Evolutionary conservation across 2,797 vertebrate genomes (phyloP), one percentile per base, ranked within the genome.

Genomic region (Numenius phaeopus): DNA sequence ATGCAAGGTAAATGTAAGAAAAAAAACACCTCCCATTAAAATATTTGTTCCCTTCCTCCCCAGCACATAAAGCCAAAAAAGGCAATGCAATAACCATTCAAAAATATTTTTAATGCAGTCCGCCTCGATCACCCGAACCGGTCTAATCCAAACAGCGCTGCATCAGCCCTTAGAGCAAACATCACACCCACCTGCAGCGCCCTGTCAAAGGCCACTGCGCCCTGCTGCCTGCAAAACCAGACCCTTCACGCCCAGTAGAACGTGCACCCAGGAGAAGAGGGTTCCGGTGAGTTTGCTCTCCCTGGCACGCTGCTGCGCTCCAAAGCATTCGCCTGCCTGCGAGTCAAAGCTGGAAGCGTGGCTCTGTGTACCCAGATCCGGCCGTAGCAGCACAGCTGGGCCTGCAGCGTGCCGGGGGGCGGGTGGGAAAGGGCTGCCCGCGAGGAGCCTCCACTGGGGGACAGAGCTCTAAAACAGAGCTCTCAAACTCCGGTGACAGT

Each of bases 361-460:
- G 46, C 37, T 37, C 23, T 20, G 32, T 4, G 26, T 15, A 2
- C 30, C 37, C 26, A 12, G 47, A 22, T 11, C 49, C 2, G 39
- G 32, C 67, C 0, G 2, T 1, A 7, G 54, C 23, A 11, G 4
- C 1, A 5, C 49, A 11, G 52, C 42, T 0, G 49, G 44, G 66
- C 37, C 61, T 3, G n/a, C 46, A 14, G 58, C 4, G 6, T 15
- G 55, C 39, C 4, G 59, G 58, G 57, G 15, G 55, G 49, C 0
- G 1, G 26, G 46, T 3, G 14, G 47, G 4, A 4, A 34, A 13
- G 32, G 22, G 39, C 46, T 34, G 69, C 57, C 44, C 14, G 59
- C 2, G 2, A 21, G 47, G 10, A 6, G 1, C 22, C 27, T 4
- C 30, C 50, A 26, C 0, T 6, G 11, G n/a, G 42, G n/a, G 8